Evolutionary conservation across 2,113 vertebrate genomes (phyloP).

Genomic region (Crotalus tigris): DNA sequence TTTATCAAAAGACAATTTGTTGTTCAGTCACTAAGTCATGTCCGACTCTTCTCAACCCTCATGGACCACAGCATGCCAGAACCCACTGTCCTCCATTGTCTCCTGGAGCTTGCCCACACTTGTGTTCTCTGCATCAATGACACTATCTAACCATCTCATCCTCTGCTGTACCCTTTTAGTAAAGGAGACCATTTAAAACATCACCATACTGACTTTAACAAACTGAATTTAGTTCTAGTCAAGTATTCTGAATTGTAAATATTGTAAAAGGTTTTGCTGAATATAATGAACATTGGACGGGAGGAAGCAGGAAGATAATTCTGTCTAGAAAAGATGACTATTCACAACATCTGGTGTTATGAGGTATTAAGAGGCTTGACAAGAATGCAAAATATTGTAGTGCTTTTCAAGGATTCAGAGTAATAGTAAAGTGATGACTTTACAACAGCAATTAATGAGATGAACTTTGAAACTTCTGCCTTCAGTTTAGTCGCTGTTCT

Average conservation of each 20-base stretch:
- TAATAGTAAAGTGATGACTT: background rate
- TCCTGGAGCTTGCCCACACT: no score
- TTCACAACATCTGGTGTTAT: background rate
- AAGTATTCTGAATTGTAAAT: background rate
- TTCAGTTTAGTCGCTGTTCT: background rate
- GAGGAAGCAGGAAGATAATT: background rate
- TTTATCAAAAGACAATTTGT: conserved; percentile 23
- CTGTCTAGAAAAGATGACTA: conserved; percentile 15
- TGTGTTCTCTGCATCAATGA: no score
- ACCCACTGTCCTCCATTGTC: no score
- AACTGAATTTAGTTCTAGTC: background rate
- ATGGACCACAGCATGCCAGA: no score
- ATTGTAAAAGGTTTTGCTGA: background rate
- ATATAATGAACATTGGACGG: background rate
- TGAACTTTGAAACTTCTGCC: background rate
- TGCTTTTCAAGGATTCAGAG: background rate
- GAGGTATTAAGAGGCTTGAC: background rate
- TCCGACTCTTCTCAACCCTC: no score
- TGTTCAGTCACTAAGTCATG: no score
- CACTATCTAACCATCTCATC: no score
- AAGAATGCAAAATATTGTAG: background rate
- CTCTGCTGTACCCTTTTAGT: no score
- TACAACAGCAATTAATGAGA: background rate
- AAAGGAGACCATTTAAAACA: conserved; percentile 25
- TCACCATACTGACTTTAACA: background rate